Percentiles rank a stretch among this genome's conserved stretches.
Evolutionary conservation across 2,888 invertebrate species (phyloP).

Genomic region (Trimorus sp.): DNA sequence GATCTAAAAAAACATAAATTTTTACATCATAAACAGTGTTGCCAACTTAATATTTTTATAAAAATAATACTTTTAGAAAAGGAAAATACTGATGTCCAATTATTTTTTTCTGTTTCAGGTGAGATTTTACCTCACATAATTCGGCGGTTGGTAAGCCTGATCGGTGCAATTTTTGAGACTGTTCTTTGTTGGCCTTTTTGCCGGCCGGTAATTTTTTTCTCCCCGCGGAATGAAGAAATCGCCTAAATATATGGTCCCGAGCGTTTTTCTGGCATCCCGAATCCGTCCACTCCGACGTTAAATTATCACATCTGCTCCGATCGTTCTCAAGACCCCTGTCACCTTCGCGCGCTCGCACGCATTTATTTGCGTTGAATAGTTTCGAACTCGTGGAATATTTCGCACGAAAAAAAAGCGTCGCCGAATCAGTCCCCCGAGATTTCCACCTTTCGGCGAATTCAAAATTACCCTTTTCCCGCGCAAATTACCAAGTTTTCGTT

Average conservation of each 20-base stretch:
- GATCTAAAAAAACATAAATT: no score
- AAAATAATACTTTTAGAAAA: no score
- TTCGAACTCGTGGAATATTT: slow-evolving; percentile 30
- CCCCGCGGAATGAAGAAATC: slow-evolving; percentile 49
- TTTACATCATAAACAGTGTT: no score
- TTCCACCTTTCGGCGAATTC: no score
- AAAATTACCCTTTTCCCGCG: no score
- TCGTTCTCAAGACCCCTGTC: slow-evolving; percentile 62
- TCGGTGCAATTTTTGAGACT: slow-evolving; percentile 31
- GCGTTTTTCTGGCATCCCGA: slow-evolving; percentile 44
- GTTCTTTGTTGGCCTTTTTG: slow-evolving; percentile 21
- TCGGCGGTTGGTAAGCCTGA: slow-evolving; percentile 44
- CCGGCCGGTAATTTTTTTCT: slow-evolving; percentile 19
- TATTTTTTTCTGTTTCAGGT: slow-evolving; percentile 53
- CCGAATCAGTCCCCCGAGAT: no score
- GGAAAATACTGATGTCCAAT: background rate
- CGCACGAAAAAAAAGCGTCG: background rate
- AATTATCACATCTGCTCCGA: slow-evolving; percentile 64
- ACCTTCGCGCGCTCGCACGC: slow-evolving; percentile 46
- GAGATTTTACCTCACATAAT: slow-evolving; percentile 39
- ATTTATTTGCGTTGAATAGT: slow-evolving; percentile 45
- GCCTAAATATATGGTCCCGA: slow-evolving; percentile 45
- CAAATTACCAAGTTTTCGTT: no score
- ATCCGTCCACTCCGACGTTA: slow-evolving; percentile 47
- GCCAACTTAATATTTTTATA: no score